Conservation (phyloP, 2,113 vertebrate genomes). For the Excalfactoria chinensis region DNA sequence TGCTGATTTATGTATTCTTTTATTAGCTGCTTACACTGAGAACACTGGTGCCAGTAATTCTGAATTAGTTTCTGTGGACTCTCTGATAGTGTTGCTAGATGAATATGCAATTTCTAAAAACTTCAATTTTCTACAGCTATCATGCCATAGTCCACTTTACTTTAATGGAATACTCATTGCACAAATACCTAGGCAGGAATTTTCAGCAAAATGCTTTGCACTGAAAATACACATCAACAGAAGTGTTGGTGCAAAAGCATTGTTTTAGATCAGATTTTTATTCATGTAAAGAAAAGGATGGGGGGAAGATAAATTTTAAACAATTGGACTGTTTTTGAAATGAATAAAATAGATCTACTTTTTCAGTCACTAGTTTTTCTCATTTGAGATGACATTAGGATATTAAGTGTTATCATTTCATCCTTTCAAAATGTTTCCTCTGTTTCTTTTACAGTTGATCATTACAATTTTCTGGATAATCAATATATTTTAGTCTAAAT, state of each 20-base stretch:
- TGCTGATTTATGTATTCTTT: neutral
- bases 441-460: neutral
- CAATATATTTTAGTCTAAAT: neutral
- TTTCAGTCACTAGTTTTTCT: neutral
- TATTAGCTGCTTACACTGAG: neutral
- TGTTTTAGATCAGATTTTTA: neutral
- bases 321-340: neutral
- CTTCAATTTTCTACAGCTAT: neutral
- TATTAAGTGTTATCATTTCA: neutral
- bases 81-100: neutral
- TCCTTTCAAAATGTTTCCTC: neutral
- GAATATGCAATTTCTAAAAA: neutral
- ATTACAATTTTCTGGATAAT: neutral
- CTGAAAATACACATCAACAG: neutral
- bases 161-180: neutral
- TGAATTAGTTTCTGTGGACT: neutral
- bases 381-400: neutral
- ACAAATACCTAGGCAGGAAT: neutral
- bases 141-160: neutral
- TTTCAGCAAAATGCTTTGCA: neutral
- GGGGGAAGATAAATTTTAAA: neutral
- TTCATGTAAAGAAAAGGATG: neutral
- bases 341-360: neutral
- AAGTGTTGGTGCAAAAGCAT: neutral
- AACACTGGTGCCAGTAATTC: neutral